phyloP scores from a whole-genome alignment of 1,140 invertebrate species.

The Heliconius himera region DNA sequence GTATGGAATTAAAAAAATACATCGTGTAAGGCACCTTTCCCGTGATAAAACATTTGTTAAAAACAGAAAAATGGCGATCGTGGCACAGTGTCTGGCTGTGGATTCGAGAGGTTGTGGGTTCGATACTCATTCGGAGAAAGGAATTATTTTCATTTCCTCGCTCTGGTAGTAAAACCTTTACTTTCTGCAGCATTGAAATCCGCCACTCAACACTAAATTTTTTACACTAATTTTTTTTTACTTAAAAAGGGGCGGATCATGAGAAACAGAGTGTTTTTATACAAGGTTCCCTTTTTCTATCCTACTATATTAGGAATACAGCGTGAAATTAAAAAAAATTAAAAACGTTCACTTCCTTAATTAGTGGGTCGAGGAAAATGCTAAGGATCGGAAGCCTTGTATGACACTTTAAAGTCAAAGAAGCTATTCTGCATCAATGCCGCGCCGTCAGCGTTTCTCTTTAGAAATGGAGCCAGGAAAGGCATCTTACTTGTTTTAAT shows the following conservation, averaged over 20 bases:
- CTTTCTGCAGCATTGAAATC: neutral
- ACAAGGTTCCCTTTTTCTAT: neutral
- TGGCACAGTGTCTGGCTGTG: neutral
- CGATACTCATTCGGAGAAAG: neutral
- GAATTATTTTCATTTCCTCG: neutral
- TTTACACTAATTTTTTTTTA: too few relatives aligned
- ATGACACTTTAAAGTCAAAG: constrained; percentile 27
- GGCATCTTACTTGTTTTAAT: neutral
- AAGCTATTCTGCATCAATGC: constrained; percentile 41
- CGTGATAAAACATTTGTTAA: too few relatives aligned
- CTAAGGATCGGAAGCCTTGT: constrained; percentile 1
- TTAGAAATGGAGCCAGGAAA: constrained; percentile 38
- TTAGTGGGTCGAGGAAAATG: neutral
- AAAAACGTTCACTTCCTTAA: neutral
- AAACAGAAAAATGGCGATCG: too few relatives aligned
- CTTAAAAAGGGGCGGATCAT: neutral
- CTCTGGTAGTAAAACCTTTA: neutral
- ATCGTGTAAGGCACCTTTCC: too few relatives aligned
- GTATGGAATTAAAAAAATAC: too few relatives aligned
- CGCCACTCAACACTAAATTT: neutral
- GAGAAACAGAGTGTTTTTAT: neutral
- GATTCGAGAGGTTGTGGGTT: neutral
- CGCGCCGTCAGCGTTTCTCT: constrained; percentile 37
- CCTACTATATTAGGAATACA: neutral
- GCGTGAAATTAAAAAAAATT: neutral